Evolutionary conservation across 2,888 invertebrate genomes (phyloP), one percentile per base, ranked within the genome.

Genomic region (Helobdella robusta): DNA sequence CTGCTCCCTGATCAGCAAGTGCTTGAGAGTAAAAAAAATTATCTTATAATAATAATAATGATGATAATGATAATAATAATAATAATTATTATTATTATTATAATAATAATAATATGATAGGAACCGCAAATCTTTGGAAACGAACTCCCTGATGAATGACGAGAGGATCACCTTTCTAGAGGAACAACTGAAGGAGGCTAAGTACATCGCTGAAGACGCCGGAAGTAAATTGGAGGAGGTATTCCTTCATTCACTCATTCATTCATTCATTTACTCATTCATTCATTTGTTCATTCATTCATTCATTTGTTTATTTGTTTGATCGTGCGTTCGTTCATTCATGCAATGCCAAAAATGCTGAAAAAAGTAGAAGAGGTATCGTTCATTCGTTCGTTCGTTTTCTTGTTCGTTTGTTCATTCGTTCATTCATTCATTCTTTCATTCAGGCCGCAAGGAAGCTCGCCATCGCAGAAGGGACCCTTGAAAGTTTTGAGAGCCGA

Each of bases 381-480:
- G n/a, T n/a, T n/a, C n/a, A n/a, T n/a, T n/a, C n/a, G n/a, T n/a
- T n/a, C n/a, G n/a, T n/a, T n/a, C n/a, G n/a, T n/a, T n/a, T n/a
- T n/a, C n/a, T n/a, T n/a, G n/a, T n/a, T n/a, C n/a, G n/a, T n/a
- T n/a, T n/a, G n/a, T n/a, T n/a, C n/a, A n/a, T n/a, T n/a, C n/a
- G n/a, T n/a, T n/a, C n/a, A n/a, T n/a, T n/a, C n/a, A n/a, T n/a
- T n/a, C n/a, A n/a, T n/a, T n/a, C n/a, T n/a, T n/a, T n/a, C n/a
- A n/a, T 25, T 15, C 59, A 97, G 95, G 93, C 94, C 83, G 94
- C 95, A 85, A 93, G 95, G 88, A 97, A 97, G 87, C 88, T 97
- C 87, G 95, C 94, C 84, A 94, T 95, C 91, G 94, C 95, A 85
- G 95, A 95, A 85, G 94, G 94, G 81, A 95, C 95, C 85, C 86